Conservation (phyloP, 1,140 invertebrate species). For the Drosophila ananassae region DNA sequence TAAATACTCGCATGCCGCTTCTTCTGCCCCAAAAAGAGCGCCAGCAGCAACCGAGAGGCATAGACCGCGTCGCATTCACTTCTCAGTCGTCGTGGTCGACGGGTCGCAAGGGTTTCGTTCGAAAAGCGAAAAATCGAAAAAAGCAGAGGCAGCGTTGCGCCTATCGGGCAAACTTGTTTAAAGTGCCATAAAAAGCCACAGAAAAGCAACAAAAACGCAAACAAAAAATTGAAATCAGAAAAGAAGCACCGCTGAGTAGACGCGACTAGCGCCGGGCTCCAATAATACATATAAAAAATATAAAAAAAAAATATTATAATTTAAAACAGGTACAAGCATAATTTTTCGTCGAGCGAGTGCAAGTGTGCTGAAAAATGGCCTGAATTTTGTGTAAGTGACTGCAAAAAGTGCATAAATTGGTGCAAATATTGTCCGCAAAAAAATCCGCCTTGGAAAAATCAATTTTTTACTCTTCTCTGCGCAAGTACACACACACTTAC, state of each 20-base stretch:
- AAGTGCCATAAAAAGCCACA: slow-evolving; percentile 46
- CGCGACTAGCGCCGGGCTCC: slow-evolving; percentile 54
- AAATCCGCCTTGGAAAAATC: slow-evolving; percentile 75
- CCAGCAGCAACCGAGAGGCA: slow-evolving; percentile 14
- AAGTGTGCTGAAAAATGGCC: slow-evolving; percentile 8
- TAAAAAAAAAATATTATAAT: slow-evolving; percentile 1
- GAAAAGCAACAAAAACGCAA: slow-evolving; percentile 19
- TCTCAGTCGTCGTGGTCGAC: slow-evolving; percentile 38
- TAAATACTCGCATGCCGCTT: slow-evolving; percentile 74
- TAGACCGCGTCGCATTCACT: slow-evolving; percentile 28
- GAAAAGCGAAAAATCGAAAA: slow-evolving; percentile 18
- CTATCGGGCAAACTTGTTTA: slow-evolving; percentile 57
- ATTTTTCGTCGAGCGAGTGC: slow-evolving; percentile 16
- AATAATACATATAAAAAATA: slow-evolving; percentile 30
- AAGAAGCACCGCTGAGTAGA: slow-evolving; percentile 19
- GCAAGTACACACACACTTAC: slow-evolving; percentile 57
- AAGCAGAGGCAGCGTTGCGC: slow-evolving; percentile 24
- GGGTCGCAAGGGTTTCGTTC: slow-evolving; percentile 12
- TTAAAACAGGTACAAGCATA: slow-evolving; percentile 2
- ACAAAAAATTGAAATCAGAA: slow-evolving; percentile 33
- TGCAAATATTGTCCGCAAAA: slow-evolving; percentile 49
- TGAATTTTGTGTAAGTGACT: slow-evolving; percentile 31
- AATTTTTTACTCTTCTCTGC: slow-evolving; percentile 73
- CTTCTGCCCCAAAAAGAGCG: slow-evolving; percentile 10
- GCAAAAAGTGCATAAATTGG: slow-evolving; percentile 1